Conservation (phyloP, 2,797 vertebrate genomes). For the Babyrousa celebensis region DNA sequence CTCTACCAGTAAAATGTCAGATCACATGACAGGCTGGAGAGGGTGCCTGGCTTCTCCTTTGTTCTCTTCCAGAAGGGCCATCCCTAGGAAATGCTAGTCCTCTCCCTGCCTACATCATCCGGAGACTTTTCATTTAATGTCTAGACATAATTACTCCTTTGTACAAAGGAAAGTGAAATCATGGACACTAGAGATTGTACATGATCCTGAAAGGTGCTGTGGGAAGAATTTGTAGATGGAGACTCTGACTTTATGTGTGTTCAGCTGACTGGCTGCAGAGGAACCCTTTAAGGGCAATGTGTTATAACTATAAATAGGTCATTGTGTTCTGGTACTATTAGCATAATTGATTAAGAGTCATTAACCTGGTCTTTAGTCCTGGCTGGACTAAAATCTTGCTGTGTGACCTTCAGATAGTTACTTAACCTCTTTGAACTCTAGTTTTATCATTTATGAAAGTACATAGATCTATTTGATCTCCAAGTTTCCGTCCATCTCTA, state of each 20-base stretch:
- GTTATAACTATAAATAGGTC: neutral
- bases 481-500: neutral
- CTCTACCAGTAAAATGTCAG: neutral
- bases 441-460: conserved; percentile 13
- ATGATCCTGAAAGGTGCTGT: neutral
- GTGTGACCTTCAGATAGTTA: neutral
- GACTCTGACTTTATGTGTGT: neutral
- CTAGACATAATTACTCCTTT: neutral
- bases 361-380: neutral
- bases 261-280: neutral
- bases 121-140: neutral
- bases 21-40: neutral
- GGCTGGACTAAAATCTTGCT: neutral
- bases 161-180: neutral
- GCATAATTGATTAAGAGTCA: neutral
- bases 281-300: neutral
- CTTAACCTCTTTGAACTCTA: conserved; percentile 15
- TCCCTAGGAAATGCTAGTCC: neutral
- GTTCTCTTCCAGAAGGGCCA: neutral
- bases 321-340: neutral
- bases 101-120: neutral
- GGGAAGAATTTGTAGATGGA: neutral
- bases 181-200: neutral
- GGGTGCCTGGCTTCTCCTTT: neutral
- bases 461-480: neutral